These are phyloP conservation scores for Ethmia dodecea DNA, from an alignment of 2,888 invertebrate genomes.

Conservation along the genomic window DNA sequence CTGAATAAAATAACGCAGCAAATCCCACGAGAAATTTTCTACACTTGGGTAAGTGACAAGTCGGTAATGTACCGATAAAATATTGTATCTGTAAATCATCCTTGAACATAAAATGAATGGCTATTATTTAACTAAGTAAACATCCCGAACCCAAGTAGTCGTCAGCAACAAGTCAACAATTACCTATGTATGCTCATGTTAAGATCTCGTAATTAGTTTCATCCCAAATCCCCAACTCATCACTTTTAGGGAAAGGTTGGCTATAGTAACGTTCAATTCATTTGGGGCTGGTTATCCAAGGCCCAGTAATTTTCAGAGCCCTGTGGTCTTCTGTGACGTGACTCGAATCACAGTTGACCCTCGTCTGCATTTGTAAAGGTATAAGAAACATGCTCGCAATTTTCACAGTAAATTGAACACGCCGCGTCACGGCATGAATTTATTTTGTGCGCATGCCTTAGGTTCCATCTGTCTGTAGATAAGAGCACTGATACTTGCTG, in stretches of 20 bases:
- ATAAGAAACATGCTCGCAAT: conserved; percentile 44
- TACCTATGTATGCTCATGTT: not conserved
- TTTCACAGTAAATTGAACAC: conserved; percentile 63
- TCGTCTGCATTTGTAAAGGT: conserved; percentile 31
- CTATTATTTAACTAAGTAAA: not conserved
- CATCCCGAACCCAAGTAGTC: conserved; percentile 4
- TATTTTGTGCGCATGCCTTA: conserved; percentile 53
- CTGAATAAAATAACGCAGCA: conserved; percentile 64
- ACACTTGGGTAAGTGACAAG: too few relatives aligned
- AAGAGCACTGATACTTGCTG: conserved; percentile 40
- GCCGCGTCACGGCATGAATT: conserved; percentile 47
- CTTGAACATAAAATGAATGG: not conserved
- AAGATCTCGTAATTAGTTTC: conserved; percentile 26
- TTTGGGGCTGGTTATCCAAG: conserved; percentile 23
- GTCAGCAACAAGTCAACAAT: conserved; percentile 11
- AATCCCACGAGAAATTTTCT: conserved; percentile 50
- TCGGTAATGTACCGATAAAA: too few relatives aligned
- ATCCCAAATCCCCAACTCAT: conserved; percentile 26
- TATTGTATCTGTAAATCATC: too few relatives aligned
- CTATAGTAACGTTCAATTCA: conserved; percentile 16
- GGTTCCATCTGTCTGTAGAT: conserved; percentile 40
- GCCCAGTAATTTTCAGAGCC: conserved; percentile 46
- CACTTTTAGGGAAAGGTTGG: conserved; percentile 30
- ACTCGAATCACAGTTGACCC: conserved; percentile 44
- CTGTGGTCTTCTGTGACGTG: conserved; percentile 47